Base-by-base conservation (phyloP, 2,797 vertebrate species). In the Knipowitschia caucasica region DNA sequence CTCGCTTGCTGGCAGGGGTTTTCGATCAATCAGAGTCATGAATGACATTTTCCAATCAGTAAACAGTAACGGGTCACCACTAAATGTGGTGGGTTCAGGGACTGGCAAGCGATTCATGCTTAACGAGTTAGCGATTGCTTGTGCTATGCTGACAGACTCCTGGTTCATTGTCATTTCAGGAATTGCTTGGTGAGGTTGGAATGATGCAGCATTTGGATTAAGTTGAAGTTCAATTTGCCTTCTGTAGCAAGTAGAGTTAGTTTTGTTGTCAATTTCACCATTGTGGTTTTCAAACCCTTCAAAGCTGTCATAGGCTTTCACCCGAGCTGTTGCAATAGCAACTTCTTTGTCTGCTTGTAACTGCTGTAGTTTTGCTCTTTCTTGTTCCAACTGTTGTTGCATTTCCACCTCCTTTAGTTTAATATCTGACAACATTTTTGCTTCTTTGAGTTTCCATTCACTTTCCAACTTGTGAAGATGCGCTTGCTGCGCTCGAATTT, bases 401-500 rank as follows among this genome's bases (percentile, higher is more conserved):
- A 50, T 34, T 35, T 50, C 31, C 21, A 50, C 27, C 47, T 50
- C 17, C 2, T 5, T 35, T 50, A 33, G 33, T 50, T 27, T 50
- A 0, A 55, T 0, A 42, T 50, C 0, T 55, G 36, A 7, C 8
- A 34, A 15, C 0, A 0, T 24, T 35, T 44, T 34, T 56, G 36
- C 44, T 17, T 0, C 23, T 31, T 56, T 44, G 2, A 51, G 3
- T 49, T 62, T 49, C 29, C 51, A 50, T 27, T 55, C 52, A 42
- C 1, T 18, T 11, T 58, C 36, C 23, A 62, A 1, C 4, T 47
- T 8, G 34, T 44, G 31, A 36, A 56, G 36, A 44, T 33, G 36
- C 15, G 12, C 53, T 45, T 51, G 18, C 25, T 63, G 20, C 38
- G 27, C 31, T 47, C 57, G 61, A 15, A 57, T 64, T 59, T 59